Evolutionary conservation across 2,888 invertebrate species (phyloP).

Genomic region (Scelioninae gen. 1): DNA sequence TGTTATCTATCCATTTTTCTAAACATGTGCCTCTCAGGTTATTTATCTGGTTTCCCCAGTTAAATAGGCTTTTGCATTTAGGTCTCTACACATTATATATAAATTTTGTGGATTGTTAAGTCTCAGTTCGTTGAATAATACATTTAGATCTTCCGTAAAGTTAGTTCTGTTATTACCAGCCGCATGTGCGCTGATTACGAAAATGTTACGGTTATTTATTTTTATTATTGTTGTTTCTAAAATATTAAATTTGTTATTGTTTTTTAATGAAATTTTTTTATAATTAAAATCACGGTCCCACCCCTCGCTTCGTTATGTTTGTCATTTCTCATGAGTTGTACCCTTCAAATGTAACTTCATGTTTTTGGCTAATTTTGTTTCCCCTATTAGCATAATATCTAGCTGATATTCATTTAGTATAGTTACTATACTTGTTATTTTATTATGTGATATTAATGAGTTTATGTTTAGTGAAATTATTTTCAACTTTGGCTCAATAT

Average conservation of each 20-base stretch:
- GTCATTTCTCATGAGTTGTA: conserved; percentile 22
- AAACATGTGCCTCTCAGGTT: conserved; percentile 26
- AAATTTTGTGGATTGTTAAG: conserved; percentile 16
- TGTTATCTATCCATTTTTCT: conserved; percentile 20
- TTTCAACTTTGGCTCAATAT: too few relatives aligned
- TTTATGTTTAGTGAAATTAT: too few relatives aligned
- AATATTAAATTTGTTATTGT: conserved; percentile 14
- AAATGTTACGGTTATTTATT: conserved; percentile 15
- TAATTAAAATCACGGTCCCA: conserved; percentile 63
- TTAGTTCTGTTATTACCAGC: conserved; percentile 9
- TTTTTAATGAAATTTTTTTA: conserved; percentile 28
- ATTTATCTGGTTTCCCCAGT: conserved; percentile 34
- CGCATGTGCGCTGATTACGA: conserved; percentile 32
- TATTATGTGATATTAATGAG: too few relatives aligned
- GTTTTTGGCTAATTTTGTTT: background rate
- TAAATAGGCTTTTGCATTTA: conserved; percentile 36
- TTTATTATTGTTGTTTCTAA: conserved; percentile 35
- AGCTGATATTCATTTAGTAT: too few relatives aligned
- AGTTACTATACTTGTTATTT: too few relatives aligned
- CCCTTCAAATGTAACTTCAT: conserved; percentile 5
- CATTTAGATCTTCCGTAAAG: conserved; percentile 28
- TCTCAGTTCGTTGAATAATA: conserved; percentile 22
- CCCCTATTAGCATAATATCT: too few relatives aligned
- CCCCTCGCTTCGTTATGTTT: conserved; percentile 34
- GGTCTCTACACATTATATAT: conserved; percentile 32